A percentile compares a stretch with the other conserved stretches of the same genome.
phyloP scores from a whole-genome alignment of 2,888 invertebrate species.

The Xanthostigma xanthostigma region DNA sequence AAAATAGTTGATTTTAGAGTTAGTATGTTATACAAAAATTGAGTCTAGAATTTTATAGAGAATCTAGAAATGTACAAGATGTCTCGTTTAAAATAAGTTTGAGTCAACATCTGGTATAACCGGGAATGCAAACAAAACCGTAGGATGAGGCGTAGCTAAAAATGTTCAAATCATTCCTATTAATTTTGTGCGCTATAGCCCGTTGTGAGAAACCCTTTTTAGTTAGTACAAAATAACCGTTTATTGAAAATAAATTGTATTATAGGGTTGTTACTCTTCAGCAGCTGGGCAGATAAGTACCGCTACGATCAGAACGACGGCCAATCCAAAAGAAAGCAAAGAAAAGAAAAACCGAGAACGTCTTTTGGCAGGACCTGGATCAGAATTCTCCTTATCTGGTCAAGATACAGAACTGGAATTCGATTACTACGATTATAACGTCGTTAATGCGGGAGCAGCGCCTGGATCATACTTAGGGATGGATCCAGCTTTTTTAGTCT shows the following conservation, averaged over 20 bases:
- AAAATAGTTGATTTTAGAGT: too few relatives aligned
- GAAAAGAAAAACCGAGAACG: slow-evolving; percentile 62
- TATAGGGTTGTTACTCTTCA: slow-evolving; percentile 57
- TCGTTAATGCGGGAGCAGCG: slow-evolving; percentile 65
- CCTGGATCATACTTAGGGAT: slow-evolving; percentile 78
- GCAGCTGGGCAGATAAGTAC: slow-evolving; percentile 49
- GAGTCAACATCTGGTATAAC: too few relatives aligned
- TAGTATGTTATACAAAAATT: too few relatives aligned
- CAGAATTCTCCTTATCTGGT: slow-evolving; percentile 61
- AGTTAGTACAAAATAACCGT: too few relatives aligned
- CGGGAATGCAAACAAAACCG: too few relatives aligned
- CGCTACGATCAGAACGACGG: slow-evolving; percentile 46
- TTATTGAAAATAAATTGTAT: slow-evolving; percentile 7
- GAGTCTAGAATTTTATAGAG: too few relatives aligned
- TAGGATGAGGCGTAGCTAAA: too few relatives aligned
- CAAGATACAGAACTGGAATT: slow-evolving; percentile 66
- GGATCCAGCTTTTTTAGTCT: slow-evolving; percentile 78
- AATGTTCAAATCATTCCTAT: too few relatives aligned
- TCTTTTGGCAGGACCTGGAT: slow-evolving; percentile 47
- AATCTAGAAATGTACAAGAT: too few relatives aligned
- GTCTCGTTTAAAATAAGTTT: too few relatives aligned
- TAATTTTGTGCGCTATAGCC: too few relatives aligned
- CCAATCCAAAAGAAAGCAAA: slow-evolving; percentile 58
- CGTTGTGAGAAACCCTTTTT: too few relatives aligned
- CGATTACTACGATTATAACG: slow-evolving; percentile 82